Conservation (phyloP, 2,797 vertebrate genomes). For the Halcyon badia region DNA sequence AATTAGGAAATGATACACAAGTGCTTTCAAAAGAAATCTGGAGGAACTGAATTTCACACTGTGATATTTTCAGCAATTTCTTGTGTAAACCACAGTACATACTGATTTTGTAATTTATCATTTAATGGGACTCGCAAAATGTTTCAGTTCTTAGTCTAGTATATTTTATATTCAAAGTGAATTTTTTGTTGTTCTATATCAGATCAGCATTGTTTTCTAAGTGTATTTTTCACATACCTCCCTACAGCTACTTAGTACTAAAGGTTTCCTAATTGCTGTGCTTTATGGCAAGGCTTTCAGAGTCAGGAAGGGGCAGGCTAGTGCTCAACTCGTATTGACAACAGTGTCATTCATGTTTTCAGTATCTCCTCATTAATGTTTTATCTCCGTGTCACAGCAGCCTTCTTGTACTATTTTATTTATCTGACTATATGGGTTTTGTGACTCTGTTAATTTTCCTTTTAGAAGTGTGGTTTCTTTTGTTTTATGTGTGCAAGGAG, state of each 20-base stretch:
- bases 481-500: neutral
- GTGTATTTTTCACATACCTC: neutral
- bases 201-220: neutral
- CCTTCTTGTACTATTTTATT: neutral
- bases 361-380: neutral
- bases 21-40: neutral
- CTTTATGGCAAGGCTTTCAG: neutral
- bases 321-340: neutral
- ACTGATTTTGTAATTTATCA: conserved; percentile 4
- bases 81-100: neutral
- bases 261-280: neutral
- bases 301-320: accelerated
- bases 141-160: neutral
- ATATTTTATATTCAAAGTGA: neutral
- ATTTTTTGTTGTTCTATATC: neutral
- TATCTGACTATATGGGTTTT: neutral
- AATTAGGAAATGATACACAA: neutral
- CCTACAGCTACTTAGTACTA: neutral
- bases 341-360: neutral
- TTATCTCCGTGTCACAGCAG: neutral
- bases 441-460: neutral
- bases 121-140: neutral
- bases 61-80: neutral
- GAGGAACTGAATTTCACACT: neutral
- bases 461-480: neutral